phyloP scores from a whole-genome alignment of 2,888 invertebrate genomes.

The Axea sp. region DNA sequence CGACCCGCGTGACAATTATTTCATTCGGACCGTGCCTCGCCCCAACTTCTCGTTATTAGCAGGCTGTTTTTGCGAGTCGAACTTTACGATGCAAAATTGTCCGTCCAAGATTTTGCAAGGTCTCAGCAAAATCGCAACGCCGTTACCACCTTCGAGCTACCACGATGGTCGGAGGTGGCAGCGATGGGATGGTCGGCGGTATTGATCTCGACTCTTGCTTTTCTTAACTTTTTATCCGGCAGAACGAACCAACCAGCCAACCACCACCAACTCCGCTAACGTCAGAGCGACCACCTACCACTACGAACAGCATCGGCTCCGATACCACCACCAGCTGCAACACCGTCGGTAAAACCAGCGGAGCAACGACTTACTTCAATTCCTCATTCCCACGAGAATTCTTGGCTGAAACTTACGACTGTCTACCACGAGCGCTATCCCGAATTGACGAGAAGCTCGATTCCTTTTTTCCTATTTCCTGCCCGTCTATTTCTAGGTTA shows the following conservation, averaged over 20 bases:
- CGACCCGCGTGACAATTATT: slow-evolving; percentile 9
- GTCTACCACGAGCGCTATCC: slow-evolving; percentile 63
- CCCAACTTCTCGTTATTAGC: slow-evolving; percentile 9
- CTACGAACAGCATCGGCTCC: slow-evolving; percentile 61
- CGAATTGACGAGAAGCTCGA: slow-evolving; percentile 42
- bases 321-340: slow-evolving; percentile 59
- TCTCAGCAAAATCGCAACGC: slow-evolving; percentile 52
- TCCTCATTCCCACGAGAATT: slow-evolving; percentile 77
- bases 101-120: slow-evolving; percentile 57
- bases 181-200: slow-evolving; percentile 73
- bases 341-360: slow-evolving; percentile 64
- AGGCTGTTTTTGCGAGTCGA: slow-evolving; percentile 4
- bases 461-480: slow-evolving; percentile 15
- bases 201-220: slow-evolving; percentile 79
- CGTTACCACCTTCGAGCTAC: slow-evolving; percentile 61
- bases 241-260: slow-evolving; percentile 70
- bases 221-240: slow-evolving; percentile 79
- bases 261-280: slow-evolving; percentile 67
- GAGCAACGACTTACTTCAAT: slow-evolving; percentile 75
- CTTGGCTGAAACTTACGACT: slow-evolving; percentile 76
- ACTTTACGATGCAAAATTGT: slow-evolving; percentile 20
- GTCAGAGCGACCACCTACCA: slow-evolving; percentile 66
- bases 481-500: slow-evolving; percentile 19
- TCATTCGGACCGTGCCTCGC: slow-evolving; percentile 7
- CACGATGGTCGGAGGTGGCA: slow-evolving; percentile 60